A percentile compares a stretch with the other conserved stretches of the same genome.
Conservation (phyloP, 2,113 vertebrate species). For the Dinomys branickii region DNA sequence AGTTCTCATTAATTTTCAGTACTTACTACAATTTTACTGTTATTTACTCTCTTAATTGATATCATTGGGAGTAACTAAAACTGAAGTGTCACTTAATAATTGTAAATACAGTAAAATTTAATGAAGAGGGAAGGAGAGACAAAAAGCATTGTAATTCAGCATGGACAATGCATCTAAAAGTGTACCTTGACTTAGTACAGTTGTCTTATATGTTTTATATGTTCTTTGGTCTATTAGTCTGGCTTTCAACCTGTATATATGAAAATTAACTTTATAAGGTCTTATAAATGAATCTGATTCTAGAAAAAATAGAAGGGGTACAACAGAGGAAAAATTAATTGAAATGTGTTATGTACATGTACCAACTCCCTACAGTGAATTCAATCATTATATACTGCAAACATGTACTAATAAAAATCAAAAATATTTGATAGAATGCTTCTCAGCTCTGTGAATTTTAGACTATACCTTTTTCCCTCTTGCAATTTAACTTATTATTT, state of each 20-base stretch:
- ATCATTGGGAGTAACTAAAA: conserved; percentile 61
- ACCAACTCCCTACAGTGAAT: neutral
- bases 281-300: neutral
- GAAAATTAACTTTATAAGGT: neutral
- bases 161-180: neutral
- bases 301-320: neutral
- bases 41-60: conserved; percentile 59
- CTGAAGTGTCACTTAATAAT: conserved; percentile 43
- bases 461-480: neutral
- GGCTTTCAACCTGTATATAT: neutral
- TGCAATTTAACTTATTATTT: neutral
- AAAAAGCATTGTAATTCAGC: neutral
- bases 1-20: conserved; percentile 66
- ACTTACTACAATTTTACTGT: conserved; percentile 30
- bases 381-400: neutral
- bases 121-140: neutral
- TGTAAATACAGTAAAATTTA: conserved; percentile 44
- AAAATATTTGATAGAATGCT: neutral
- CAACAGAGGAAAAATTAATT: neutral
- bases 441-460: conserved; percentile 17
- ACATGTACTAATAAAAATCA: neutral
- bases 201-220: neutral
- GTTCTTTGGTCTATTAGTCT: neutral
- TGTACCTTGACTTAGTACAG: neutral
- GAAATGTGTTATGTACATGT: neutral